Percentiles rank a stretch among this genome's conserved stretches.
Conservation (phyloP, 2,113 vertebrate genomes). For the Laterallus jamaicensis region DNA sequence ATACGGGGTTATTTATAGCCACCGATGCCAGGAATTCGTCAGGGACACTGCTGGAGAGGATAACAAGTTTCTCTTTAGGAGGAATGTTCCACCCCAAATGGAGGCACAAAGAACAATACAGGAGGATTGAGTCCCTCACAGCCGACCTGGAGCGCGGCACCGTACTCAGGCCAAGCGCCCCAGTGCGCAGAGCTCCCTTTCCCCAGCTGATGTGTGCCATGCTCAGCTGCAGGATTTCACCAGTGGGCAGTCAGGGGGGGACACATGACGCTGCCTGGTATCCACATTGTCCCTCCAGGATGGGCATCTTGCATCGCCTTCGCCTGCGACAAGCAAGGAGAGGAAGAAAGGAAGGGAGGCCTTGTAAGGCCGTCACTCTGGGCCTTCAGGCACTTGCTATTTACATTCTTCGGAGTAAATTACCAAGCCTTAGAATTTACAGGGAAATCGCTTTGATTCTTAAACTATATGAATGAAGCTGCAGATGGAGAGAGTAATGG, state of each 20-base stretch:
- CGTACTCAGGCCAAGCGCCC: neutral
- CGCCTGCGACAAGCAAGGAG: neutral
- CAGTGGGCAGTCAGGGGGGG: neutral
- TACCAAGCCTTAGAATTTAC: constrained; percentile 34
- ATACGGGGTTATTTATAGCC: constrained; percentile 46
- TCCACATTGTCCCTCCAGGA: rapidly evolving
- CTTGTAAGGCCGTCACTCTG: neutral
- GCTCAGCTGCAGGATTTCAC: rapidly evolving
- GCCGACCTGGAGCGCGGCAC: neutral
- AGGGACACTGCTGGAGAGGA: neutral
- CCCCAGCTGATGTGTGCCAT: rapidly evolving
- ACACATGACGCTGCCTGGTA: neutral
- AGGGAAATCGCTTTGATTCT: constrained; percentile 61
- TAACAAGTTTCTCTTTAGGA: constrained; percentile 68
- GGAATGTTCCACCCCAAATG: constrained; percentile 44
- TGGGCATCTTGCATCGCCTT: rapidly evolving
- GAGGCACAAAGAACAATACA: constrained; percentile 47
- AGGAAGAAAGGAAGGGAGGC: neutral
- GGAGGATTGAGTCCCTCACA: constrained; percentile 42
- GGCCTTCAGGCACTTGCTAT: constrained; percentile 57
- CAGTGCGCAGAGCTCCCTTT: neutral
- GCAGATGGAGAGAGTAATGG: constrained; percentile 71
- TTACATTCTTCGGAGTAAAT: constrained; percentile 55
- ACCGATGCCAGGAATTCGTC: constrained; percentile 36
- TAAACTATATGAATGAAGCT: constrained; percentile 62